These are phyloP conservation scores for Nanger granti DNA, from an alignment of 2,113 vertebrate genomes.

Conservation along the genomic window DNA sequence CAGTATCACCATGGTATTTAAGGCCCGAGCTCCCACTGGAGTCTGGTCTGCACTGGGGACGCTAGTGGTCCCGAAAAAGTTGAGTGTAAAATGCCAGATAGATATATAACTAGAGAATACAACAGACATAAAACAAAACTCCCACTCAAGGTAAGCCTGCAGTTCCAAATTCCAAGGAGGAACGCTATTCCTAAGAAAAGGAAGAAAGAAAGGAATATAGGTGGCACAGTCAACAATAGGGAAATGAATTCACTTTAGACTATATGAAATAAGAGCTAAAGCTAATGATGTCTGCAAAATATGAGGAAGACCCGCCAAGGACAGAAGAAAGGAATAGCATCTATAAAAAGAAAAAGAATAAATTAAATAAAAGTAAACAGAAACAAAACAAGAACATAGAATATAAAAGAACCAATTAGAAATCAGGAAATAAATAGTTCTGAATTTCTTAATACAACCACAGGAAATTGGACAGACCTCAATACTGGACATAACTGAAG, in stretches of 20 bases:
- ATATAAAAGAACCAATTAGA: background rate
- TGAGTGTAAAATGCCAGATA: background rate
- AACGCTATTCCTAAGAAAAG: background rate
- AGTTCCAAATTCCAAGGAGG: background rate
- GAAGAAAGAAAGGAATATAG: background rate
- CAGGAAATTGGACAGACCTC: background rate
- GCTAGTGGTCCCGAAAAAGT: background rate
- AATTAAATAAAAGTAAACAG: background rate
- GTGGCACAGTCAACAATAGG: background rate
- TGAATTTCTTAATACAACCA: slow-evolving; percentile 4
- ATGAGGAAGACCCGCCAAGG: background rate
- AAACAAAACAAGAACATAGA: background rate
- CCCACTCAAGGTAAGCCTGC: background rate
- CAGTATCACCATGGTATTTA: background rate
- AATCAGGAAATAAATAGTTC: background rate
- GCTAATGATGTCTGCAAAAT: background rate
- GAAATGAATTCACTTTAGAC: background rate
- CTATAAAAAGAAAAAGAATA: background rate
- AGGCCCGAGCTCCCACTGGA: background rate
- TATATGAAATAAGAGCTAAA: background rate
- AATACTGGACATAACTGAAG: background rate
- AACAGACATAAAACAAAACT: background rate
- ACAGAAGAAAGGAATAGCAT: background rate
- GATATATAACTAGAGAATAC: background rate
- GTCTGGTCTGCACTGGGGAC: background rate